These are phyloP conservation scores for Apamea epomidion DNA, from an alignment of 2,888 invertebrate species.

Conservation along the genomic window DNA sequence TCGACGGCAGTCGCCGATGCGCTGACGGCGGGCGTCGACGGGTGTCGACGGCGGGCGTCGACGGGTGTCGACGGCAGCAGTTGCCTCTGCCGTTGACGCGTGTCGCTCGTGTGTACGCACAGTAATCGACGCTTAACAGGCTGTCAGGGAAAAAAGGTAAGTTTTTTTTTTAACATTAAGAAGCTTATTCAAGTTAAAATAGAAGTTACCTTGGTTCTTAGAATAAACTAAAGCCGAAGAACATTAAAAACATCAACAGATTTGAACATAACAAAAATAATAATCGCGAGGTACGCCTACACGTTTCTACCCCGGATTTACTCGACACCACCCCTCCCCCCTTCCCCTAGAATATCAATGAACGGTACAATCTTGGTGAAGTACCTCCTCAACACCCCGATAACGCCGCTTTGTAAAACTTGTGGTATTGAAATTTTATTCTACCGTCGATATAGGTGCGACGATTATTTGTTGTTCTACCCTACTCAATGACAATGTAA, in stretches of 20 bases:
- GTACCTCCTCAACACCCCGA: slow-evolving; percentile 10
- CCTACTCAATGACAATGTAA: slow-evolving; percentile 28
- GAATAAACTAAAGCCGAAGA: slow-evolving; percentile 3
- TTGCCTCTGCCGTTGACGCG: no score
- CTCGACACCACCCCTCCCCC: neutral
- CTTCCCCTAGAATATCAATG: slow-evolving; percentile 40
- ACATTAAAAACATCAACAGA: slow-evolving; percentile 2
- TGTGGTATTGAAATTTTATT: slow-evolving; percentile 52
- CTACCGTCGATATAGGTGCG: slow-evolving; percentile 35
- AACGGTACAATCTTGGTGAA: slow-evolving; percentile 15
- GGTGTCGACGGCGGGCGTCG: no score
- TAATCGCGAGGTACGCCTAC: slow-evolving; percentile 15
- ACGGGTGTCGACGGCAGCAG: no score
- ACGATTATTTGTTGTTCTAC: slow-evolving; percentile 37
- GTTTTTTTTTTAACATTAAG: neutral
- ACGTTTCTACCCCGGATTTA: slow-evolving; percentile 6
- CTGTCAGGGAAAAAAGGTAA: neutral
- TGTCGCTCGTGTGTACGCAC: no score
- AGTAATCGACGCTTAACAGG: neutral
- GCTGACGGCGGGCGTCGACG: no score
- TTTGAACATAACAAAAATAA: slow-evolving; percentile 34
- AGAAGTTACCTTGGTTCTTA: neutral
- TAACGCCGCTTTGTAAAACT: slow-evolving; percentile 27
- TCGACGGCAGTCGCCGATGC: no score
- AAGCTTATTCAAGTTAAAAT: slow-evolving; percentile 1